Evolutionary conservation across 2,797 vertebrate species (phyloP).

Genomic region (Argyrosomus regius): DNA sequence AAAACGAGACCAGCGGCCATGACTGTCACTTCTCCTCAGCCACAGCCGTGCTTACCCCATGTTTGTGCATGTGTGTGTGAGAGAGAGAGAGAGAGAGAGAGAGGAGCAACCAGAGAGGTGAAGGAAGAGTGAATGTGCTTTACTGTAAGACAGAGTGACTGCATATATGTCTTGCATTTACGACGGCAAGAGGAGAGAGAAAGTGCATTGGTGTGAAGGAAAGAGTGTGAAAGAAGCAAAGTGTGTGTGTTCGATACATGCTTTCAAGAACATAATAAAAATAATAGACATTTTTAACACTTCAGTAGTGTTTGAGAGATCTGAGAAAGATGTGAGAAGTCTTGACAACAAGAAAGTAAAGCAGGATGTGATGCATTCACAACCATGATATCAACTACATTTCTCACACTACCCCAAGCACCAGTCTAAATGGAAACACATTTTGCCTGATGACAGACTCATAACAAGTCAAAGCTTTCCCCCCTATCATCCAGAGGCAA

Average conservation of each 20-base stretch:
- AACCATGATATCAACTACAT: not conserved
- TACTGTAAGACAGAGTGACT: conserved; percentile 33
- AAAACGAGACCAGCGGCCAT: conserved; percentile 70
- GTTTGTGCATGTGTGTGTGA: conserved; percentile 40
- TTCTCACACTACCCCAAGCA: conserved; percentile 1
- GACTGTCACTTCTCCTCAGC: conserved; percentile 79
- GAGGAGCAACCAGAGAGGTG: conserved; percentile 2
- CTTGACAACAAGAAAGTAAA: not conserved
- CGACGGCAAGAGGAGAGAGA: conserved; percentile 27
- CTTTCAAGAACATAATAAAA: not conserved
- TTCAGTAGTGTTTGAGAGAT: no score
- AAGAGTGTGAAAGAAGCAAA: not conserved
- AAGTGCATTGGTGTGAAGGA: conserved; percentile 10
- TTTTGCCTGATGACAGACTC: not conserved
- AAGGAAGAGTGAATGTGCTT: conserved; percentile 21
- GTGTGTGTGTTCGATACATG: not conserved
- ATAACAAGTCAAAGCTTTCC: not conserved
- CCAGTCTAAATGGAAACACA: not conserved
- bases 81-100: not conserved
- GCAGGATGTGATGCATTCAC: not conserved
- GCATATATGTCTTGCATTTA: conserved; percentile 31
- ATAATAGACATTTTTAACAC: not conserved
- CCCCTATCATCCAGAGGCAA: not conserved
- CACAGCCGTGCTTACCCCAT: conserved; percentile 35
- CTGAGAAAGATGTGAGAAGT: not conserved